Evolutionary conservation across 1,140 invertebrate genomes (phyloP), one percentile per base, ranked within the genome.

Genomic region (Caerostris darwini): DNA sequence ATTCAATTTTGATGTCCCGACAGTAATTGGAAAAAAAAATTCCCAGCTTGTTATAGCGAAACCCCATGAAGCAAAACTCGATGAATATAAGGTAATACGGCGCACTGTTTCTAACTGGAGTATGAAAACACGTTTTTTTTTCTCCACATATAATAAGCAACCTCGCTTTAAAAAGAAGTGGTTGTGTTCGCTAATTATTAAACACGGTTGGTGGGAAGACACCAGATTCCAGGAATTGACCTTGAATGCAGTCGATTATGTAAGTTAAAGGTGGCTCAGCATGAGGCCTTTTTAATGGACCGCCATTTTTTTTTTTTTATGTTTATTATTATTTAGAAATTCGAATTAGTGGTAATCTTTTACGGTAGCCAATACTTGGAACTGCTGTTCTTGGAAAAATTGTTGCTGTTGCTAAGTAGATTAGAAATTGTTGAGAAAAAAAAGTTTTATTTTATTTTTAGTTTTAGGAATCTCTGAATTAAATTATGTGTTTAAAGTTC

Each of bases 21-120:
- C 34, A 34, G 10, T 77, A 58, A 83, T 83, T 83, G 56, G 82
- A 77, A 77, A 64, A 64, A 83, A 83, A 10, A 34, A 56, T 57
- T 83, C 17, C 12, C 5, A 83, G 82, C 82, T 83, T 57, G 82
- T 83, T 83, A 83, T 56, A 58, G 6, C n/a, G 82, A 83, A 83
- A n/a, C 82, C 82, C 82, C 82, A 58, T 54, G 12, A 54, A 10
- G 53, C n/a, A 19, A 6, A 83, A 83, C 82, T 58, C 56, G 82
- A n/a, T 34, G 82, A 83, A 58, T 14, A 57, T 53, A 3, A 83
- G n/a, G 14, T 7, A 54, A 56, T 83, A 83, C 53, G 57, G 17
- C 57, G 5, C 82, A 56, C 14, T 54, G 57, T 83, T 58, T 56
- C 69, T 77, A 77, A 77, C 69, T 77, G 34, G 69, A 34, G 19